These are phyloP conservation scores for Sphaerophoria taeniata DNA, from an alignment of 2,888 invertebrate species.

Conservation along the genomic window DNA sequence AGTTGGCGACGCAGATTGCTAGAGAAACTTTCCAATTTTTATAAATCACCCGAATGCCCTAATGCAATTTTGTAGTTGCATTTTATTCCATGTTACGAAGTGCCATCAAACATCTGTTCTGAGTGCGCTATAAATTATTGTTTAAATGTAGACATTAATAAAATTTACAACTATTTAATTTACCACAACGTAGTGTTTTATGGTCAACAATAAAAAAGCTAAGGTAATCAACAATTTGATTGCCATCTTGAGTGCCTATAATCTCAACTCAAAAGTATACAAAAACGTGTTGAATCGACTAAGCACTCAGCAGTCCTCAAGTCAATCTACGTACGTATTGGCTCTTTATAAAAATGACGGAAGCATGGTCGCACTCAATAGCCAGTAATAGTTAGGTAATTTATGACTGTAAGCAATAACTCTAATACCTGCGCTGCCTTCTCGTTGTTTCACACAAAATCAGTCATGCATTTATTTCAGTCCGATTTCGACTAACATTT, in stretches of 20 bases:
- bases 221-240: not conserved
- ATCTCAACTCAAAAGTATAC: not conserved
- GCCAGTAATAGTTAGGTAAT: not conserved
- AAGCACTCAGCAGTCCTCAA: too few species aligned
- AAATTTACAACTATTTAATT: not conserved
- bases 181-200: not conserved
- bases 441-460: not conserved
- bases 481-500: not conserved
- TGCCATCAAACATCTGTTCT: too few species aligned
- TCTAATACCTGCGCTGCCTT: not conserved
- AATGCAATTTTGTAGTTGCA: too few species aligned
- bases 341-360: not conserved
- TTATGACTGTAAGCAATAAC: constrained; percentile 6
- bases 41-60: too few species aligned
- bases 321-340: too few species aligned
- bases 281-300: not conserved
- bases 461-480: constrained; percentile 27
- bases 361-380: not conserved
- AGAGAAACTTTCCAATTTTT: too few species aligned
- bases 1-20: too few species aligned
- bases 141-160: too few species aligned
- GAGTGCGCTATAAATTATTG: too few species aligned
- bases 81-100: too few species aligned
- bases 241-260: not conserved
- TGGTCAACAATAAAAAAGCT: not conserved